Evolutionary conservation across 2,113 vertebrate species (phyloP), one percentile per base, ranked within the genome.

Genomic region (Clarias magur): DNA sequence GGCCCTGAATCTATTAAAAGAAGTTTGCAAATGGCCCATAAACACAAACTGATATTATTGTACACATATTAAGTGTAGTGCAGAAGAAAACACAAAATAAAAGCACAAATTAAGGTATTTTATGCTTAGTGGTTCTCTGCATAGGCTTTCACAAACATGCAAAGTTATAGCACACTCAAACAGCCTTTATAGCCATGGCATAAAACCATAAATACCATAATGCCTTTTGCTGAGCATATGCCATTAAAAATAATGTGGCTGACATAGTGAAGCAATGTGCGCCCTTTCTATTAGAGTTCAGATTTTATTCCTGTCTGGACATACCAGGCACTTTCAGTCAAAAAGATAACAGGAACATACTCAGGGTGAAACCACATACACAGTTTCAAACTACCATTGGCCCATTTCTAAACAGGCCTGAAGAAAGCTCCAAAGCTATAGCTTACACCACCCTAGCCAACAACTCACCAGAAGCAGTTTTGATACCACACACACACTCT

Each of bases 141-240:
- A 75, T 88, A 89, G 88, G 85, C 85, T 63, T 81, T 91, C 83
- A 62, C 73, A 87, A 88, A 89, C 80, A 88, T 87, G 81, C 81
- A 84, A 15, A 80, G 73, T 86, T 87, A 91, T 65, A 86, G 67
- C 79, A 88, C 82, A 89, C 88, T 90, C 80, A 85, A 82, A 67
- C 73, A 65, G n/a, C 53, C 60, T 92, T 94, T 93, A 94, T 75
- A 88, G 85, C 87, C 84, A 91, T 82, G 89, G 68, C 89, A 93
- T 86, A 92, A 91, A 93, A 90, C 90, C 91, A 93, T 92, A 92
- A 93, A 91, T 84, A 85, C 81, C 38, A 87, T 80, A 48, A 92
- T 89, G 85, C 68, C 80, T 84, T 94, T 90, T 88, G 62, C 88
- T 91, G 92, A 82, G 88, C 90, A 90, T 91, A 83, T 85, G 84